Conservation (phyloP, 2,888 invertebrate genomes). For the Epinotia demarniana region DNA sequence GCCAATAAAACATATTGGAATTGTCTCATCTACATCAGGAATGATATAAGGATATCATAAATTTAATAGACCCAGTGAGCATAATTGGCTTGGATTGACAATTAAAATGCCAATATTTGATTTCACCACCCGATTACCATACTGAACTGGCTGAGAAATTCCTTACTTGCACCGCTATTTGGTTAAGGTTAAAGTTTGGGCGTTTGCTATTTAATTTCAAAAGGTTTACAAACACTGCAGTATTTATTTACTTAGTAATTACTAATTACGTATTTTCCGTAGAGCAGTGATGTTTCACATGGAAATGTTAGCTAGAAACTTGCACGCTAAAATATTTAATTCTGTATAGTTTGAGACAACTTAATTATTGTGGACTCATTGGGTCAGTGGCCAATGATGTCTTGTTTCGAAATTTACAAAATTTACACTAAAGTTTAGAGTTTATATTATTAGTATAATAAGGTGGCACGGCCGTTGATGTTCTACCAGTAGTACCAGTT, state of each 20-base stretch:
- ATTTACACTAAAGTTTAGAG: conserved; percentile 23
- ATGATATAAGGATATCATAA: conserved; percentile 45
- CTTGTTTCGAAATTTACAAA: conserved; percentile 33
- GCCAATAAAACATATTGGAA: conserved; percentile 41
- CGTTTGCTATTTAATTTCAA: conserved; percentile 32
- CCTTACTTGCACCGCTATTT: conserved; percentile 41
- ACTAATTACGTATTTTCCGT: neutral
- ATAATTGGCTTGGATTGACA: conserved; percentile 60
- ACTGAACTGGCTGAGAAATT: conserved; percentile 52
- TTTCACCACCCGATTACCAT: conserved; percentile 65
- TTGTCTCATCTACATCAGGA: conserved; percentile 43
- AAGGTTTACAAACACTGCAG: conserved; percentile 7
- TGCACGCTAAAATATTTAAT: conserved; percentile 7
- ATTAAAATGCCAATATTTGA: conserved; percentile 63
- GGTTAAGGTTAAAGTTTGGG: conserved; percentile 15
- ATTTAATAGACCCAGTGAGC: conserved; percentile 55
- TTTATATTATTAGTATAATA: conserved; percentile 36
- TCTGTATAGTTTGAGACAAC: conserved; percentile 28
- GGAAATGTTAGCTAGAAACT: neutral
- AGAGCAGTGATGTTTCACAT: neutral
- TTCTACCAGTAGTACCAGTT: conserved; percentile 29
- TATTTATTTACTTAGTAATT: neutral
- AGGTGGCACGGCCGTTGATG: conserved; percentile 11
- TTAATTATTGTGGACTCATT: conserved; percentile 27
- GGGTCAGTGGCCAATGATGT: conserved; percentile 34